Conservation (phyloP, 2,888 invertebrate species). For the Ormia ochracea region DNA sequence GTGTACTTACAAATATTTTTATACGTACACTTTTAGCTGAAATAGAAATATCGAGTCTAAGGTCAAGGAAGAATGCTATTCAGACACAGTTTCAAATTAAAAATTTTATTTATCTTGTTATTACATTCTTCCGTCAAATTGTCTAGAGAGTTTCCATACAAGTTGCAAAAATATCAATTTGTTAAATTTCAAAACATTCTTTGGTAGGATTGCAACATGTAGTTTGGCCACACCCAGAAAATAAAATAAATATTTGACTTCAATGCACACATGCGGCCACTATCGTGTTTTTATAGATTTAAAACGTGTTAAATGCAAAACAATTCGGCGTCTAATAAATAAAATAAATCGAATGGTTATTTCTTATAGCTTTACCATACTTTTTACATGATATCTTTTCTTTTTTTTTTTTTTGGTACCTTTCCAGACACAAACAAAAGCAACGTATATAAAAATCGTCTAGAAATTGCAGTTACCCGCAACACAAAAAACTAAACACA, state of each 20-base stretch:
- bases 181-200: too few species aligned
- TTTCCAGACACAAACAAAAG: slow-evolving; percentile 29
- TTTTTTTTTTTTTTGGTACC: neutral
- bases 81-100: too few species aligned
- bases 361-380: slow-evolving; percentile 32
- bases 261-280: too few species aligned
- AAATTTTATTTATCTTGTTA: too few species aligned
- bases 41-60: too few species aligned
- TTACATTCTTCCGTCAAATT: too few species aligned
- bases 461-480: slow-evolving; percentile 38
- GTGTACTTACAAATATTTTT: neutral
- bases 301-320: neutral
- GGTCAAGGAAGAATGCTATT: too few species aligned
- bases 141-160: too few species aligned
- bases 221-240: neutral
- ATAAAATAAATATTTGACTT: too few species aligned
- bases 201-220: too few species aligned
- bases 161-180: too few species aligned
- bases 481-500: slow-evolving; percentile 25
- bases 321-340: neutral
- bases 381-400: slow-evolving; percentile 1
- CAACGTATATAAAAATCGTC: slow-evolving; percentile 19
- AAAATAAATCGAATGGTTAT: slow-evolving; percentile 12
- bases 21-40: neutral
- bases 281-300: neutral